phyloP scores from a whole-genome alignment of 2,113 vertebrate species.

The Menura novaehollandiae region DNA sequence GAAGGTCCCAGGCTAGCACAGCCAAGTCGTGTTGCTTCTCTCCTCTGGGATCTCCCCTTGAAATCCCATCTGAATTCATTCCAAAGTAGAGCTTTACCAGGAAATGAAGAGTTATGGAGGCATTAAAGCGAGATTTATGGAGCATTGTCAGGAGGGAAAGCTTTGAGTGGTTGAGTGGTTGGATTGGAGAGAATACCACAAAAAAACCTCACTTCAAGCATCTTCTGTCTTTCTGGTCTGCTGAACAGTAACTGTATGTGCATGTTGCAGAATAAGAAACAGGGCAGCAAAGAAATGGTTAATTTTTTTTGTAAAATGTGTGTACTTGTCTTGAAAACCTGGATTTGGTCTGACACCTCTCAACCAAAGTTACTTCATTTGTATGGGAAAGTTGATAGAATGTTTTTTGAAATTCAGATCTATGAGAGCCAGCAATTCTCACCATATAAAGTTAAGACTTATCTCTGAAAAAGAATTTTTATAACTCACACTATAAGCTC shows the following conservation, averaged over 20 bases:
- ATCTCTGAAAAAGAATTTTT: constrained; percentile 3
- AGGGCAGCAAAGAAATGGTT: neutral
- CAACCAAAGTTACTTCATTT: neutral
- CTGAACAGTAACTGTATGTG: neutral
- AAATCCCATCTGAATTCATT: neutral
- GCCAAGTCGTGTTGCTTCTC: neutral
- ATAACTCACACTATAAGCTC: constrained; percentile 1
- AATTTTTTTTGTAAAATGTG: neutral
- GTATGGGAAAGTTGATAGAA: neutral
- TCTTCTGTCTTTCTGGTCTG: neutral
- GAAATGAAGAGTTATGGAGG: neutral
- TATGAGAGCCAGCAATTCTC: neutral
- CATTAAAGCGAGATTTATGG: neutral
- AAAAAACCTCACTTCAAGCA: neutral
- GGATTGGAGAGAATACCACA: neutral
- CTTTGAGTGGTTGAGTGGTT: neutral
- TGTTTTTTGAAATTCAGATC: neutral
- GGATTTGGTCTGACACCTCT: neutral
- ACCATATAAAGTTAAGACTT: neutral
- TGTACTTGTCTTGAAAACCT: neutral
- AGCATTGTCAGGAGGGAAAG: neutral
- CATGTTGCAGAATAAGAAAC: neutral
- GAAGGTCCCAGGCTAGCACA: neutral
- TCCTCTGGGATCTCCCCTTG: neutral
- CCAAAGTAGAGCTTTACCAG: neutral